Conservation (phyloP, 2,113 vertebrate genomes). For the Peromyscus polionotus region DNA sequence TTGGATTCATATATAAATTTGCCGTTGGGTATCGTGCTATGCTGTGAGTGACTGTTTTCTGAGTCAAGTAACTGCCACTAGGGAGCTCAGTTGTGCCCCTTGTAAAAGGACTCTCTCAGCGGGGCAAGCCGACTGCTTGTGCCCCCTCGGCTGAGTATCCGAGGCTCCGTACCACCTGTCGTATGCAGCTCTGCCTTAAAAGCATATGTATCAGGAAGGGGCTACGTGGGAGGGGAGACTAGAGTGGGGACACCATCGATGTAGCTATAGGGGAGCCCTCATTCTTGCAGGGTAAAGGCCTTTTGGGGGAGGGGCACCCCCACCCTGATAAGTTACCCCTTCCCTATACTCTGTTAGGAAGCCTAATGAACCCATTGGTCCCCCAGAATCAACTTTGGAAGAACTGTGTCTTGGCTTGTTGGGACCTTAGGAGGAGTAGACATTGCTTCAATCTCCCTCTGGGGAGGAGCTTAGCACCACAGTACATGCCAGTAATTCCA, state of each 20-base stretch:
- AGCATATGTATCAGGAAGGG: not conserved
- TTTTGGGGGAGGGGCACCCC: not conserved
- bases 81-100: not conserved
- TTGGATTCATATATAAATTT: not conserved
- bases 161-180: not conserved
- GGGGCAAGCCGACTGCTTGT: not conserved
- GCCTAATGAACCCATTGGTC: not conserved
- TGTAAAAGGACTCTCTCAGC: not conserved
- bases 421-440: not conserved
- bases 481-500: not conserved
- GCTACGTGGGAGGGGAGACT: not conserved
- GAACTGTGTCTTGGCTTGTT: not conserved
- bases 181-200: not conserved
- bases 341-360: not conserved
- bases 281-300: not conserved
- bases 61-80: not conserved
- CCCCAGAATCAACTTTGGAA: not conserved
- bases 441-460: not conserved
- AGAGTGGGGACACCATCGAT: not conserved
- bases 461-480: not conserved
- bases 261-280: not conserved
- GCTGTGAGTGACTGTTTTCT: not conserved
- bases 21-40: no score
- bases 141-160: not conserved
- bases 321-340: not conserved